Percentiles rank a stretch among this genome's conserved stretches.
Conservation (phyloP, 2,113 vertebrate genomes). For the Lipophrys pholis region DNA sequence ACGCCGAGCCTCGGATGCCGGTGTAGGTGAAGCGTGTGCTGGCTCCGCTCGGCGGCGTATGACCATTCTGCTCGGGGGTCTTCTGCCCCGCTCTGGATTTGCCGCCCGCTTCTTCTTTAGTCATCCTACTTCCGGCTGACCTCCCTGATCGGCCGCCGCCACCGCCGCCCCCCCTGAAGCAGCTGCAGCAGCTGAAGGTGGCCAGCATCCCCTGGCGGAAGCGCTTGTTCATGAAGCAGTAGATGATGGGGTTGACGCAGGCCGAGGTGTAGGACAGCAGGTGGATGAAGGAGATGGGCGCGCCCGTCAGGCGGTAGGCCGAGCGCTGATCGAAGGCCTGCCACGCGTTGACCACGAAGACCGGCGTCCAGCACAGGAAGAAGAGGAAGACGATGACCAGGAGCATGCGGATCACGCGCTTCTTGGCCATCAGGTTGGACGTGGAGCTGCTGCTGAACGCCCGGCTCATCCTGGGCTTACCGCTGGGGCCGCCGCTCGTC, state of each 20-base stretch:
- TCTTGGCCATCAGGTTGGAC: conserved; percentile 94
- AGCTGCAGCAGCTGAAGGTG: conserved; percentile 89
- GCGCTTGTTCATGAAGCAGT: conserved; percentile 98
- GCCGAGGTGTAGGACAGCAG: conserved; percentile 96
- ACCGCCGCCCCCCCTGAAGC: conserved; percentile 1
- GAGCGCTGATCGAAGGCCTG: conserved; percentile 89
- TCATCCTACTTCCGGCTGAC: conserved; percentile 14
- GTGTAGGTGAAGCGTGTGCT: conserved; percentile 86
- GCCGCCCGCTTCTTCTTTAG: conserved; percentile 14
- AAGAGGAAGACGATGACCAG: conserved; percentile 95
- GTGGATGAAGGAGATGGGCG: conserved; percentile 98
- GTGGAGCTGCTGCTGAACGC: conserved; percentile 88
- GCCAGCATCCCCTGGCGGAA: conserved; percentile 91
- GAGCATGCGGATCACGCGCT: conserved; percentile 96
- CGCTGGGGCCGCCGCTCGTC: neutral
- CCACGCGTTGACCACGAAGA: conserved; percentile 96
- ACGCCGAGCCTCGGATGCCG: conserved; percentile 61
- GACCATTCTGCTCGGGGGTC: conserved; percentile 83
- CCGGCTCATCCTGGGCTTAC: conserved; percentile 72
- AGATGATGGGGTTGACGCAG: conserved; percentile 97
- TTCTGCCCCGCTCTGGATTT: conserved; percentile 2
- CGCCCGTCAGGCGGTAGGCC: conserved; percentile 90
- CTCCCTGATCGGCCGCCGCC: conserved; percentile 1
- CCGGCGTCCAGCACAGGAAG: conserved; percentile 97
- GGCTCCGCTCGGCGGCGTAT: conserved; percentile 76